Conservation (phyloP, 2,888 invertebrate genomes). For the Sycophila texana region DNA sequence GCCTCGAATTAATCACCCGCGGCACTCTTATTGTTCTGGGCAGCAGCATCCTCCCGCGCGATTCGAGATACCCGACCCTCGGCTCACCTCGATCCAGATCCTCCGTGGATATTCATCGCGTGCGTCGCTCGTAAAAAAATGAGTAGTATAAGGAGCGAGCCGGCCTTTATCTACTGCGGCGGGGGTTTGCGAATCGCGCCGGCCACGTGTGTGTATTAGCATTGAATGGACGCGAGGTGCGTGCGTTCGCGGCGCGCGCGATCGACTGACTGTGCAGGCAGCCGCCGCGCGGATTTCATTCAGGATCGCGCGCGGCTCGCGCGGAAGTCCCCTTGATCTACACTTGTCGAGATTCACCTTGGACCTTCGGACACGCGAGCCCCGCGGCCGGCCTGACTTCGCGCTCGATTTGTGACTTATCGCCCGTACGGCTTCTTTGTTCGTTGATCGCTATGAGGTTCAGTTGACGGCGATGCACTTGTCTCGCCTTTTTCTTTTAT, state of each 20-base stretch:
- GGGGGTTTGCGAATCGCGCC: neutral
- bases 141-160: too few species aligned
- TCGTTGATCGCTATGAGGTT: too few species aligned
- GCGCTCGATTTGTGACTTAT: neutral
- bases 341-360: slow-evolving; percentile 50
- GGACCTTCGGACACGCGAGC: slow-evolving; percentile 23
- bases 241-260: slow-evolving; percentile 1
- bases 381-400: neutral
- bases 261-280: neutral
- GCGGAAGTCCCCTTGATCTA: slow-evolving; percentile 47
- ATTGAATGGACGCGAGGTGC: neutral
- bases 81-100: neutral
- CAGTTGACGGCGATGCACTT: too few species aligned
- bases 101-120: too few species aligned
- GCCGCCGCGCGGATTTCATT: too few species aligned
- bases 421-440: neutral
- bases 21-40: slow-evolving; percentile 2
- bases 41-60: neutral
- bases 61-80: neutral
- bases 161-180: too few species aligned
- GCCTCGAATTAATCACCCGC: neutral
- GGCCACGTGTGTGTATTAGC: slow-evolving; percentile 1
- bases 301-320: neutral
- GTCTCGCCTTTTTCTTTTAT: too few species aligned
- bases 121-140: too few species aligned